Evolutionary conservation across 2,888 invertebrate genomes (phyloP).

Genomic region (Nemurella pictetii): DNA sequence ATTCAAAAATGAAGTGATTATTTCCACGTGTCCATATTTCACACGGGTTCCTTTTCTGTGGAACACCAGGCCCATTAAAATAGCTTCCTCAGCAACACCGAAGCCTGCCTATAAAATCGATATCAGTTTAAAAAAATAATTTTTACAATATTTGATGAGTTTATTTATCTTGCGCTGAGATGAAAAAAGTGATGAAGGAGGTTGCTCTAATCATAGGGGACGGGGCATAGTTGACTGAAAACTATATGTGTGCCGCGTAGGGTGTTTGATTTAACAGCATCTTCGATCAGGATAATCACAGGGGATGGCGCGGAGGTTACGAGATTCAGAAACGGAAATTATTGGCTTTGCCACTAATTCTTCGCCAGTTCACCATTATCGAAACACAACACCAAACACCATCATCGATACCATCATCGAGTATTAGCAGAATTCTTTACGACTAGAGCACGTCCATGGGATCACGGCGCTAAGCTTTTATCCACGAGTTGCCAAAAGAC

Average conservation of each 20-base stretch:
- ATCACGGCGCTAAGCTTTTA: neutral
- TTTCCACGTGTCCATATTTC: neutral
- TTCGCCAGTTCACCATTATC: neutral
- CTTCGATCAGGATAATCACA: constrained; percentile 2
- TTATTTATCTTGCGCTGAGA: constrained; percentile 19
- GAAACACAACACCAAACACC: neutral
- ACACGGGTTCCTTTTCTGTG: neutral
- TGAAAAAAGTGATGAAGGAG: constrained; percentile 11
- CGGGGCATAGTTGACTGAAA: neutral
- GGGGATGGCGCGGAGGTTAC: neutral
- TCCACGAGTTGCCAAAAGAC: neutral
- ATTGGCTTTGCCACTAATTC: constrained; percentile 21
- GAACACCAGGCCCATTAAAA: neutral
- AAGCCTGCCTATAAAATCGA: constrained; percentile 18
- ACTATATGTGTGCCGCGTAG: constrained; percentile 10
- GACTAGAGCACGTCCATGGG: neutral
- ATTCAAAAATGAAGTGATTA: no score
- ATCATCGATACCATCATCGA: neutral
- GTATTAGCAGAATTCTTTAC: neutral
- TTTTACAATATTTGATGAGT: constrained; percentile 19
- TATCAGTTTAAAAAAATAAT: constrained; percentile 19
- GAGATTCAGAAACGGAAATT: neutral
- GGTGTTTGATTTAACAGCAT: constrained; percentile 20
- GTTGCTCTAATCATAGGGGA: constrained; percentile 10
- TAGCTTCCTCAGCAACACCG: constrained; percentile 4